Evolutionary conservation across 2,797 vertebrate species (phyloP).

Genomic region (Clarias pachynema): DNA sequence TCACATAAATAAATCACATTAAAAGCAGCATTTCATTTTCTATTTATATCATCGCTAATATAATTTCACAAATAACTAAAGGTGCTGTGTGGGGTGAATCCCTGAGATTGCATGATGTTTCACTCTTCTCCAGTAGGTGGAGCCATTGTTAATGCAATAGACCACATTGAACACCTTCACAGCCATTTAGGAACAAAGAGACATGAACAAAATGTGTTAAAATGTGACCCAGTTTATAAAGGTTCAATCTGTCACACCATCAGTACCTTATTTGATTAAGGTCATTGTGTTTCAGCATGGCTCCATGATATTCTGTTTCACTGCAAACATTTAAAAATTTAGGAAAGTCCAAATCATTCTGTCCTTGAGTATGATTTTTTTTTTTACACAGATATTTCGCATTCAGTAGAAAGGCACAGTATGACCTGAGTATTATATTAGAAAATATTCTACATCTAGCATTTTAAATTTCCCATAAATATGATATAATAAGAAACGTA

Average conservation of each 20-base stretch:
- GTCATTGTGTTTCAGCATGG: not conserved
- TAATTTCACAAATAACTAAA: not conserved
- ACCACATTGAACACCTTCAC: not conserved
- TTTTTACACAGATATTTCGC: slow-evolving; percentile 6
- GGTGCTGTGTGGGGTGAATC: not conserved
- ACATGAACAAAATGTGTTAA: not conserved
- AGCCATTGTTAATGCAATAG: not conserved
- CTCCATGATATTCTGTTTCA: slow-evolving; percentile 4
- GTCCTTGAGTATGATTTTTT: slow-evolving; percentile 5
- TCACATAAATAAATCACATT: slow-evolving; percentile 24
- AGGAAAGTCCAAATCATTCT: slow-evolving; percentile 7
- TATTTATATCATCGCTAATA: not conserved
- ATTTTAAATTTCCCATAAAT: not conserved
- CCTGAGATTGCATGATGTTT: not conserved
- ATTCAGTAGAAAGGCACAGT: slow-evolving; percentile 71
- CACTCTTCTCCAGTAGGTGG: not conserved
- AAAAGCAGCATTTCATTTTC: not conserved
- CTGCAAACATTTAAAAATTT: not conserved
- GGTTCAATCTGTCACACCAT: not conserved
- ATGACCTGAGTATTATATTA: slow-evolving; percentile 67
- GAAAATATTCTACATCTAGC: not conserved
- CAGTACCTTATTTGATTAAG: not conserved
- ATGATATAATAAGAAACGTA: not conserved
- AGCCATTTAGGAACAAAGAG: not conserved
- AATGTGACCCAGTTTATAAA: not conserved